Percentiles rank a stretch among this genome's conserved stretches.
Conservation (phyloP, 2,888 invertebrate species). For the Archips xylosteana region DNA sequence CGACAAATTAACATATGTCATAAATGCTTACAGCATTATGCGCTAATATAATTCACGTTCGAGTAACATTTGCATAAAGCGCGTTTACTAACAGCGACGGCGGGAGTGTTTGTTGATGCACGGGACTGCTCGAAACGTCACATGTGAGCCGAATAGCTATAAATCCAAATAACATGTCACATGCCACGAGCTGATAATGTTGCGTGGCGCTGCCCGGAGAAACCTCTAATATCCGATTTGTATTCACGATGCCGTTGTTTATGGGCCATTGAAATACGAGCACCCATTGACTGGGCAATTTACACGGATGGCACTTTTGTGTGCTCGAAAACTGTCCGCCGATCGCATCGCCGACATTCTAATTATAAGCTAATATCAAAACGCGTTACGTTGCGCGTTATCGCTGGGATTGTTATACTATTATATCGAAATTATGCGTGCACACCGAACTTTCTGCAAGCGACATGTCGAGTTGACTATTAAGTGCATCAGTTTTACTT, state of each 20-base stretch:
- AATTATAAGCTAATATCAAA: slow-evolving; percentile 56
- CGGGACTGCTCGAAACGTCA: slow-evolving; percentile 54
- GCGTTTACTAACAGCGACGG: slow-evolving; percentile 26
- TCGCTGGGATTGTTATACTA: neutral
- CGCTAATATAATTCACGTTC: slow-evolving; percentile 21
- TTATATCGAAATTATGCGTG: neutral
- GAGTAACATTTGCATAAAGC: slow-evolving; percentile 10
- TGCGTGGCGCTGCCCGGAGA: slow-evolving; percentile 60
- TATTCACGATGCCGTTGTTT: slow-evolving; percentile 82
- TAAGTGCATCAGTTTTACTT: no score
- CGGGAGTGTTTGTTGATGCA: slow-evolving; percentile 49
- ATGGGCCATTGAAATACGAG: slow-evolving; percentile 80
- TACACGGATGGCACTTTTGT: slow-evolving; percentile 78
- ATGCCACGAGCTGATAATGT: slow-evolving; percentile 67
- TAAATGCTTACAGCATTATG: slow-evolving; percentile 2
- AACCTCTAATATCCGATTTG: slow-evolving; percentile 82
- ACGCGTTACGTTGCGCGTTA: slow-evolving; percentile 15
- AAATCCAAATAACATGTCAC: slow-evolving; percentile 55
- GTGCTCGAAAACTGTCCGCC: slow-evolving; percentile 51
- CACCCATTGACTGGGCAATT: slow-evolving; percentile 75
- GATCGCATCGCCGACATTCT: slow-evolving; percentile 60
- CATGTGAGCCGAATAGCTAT: slow-evolving; percentile 60
- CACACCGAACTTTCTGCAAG: neutral
- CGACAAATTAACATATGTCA: slow-evolving; percentile 1
- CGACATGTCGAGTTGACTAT: neutral